Percentiles rank a stretch among this genome's conserved stretches.
Conservation (phyloP, 2,113 vertebrate genomes). For the Lycaon pictus region DNA sequence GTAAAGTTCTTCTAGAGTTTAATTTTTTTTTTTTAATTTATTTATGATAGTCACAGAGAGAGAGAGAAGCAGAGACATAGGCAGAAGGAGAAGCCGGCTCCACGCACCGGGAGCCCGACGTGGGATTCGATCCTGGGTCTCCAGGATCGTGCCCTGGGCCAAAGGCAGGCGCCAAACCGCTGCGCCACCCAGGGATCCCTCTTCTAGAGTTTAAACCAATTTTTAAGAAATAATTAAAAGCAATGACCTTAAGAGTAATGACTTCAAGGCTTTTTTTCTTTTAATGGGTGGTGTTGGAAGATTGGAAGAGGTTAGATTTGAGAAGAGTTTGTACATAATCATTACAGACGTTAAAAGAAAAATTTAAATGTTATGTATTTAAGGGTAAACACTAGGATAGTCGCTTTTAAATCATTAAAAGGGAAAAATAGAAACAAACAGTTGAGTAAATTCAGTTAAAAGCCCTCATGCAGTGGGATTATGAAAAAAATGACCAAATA, state of each 20-base stretch:
- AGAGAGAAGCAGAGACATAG: no score
- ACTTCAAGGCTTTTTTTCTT: background rate
- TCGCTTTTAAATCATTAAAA: background rate
- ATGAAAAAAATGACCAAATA: background rate
- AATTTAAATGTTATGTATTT: background rate
- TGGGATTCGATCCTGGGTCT: no score
- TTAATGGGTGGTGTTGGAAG: background rate
- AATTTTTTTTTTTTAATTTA: no score
- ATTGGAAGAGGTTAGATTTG: background rate
- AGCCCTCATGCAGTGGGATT: background rate
- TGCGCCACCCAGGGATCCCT: no score
- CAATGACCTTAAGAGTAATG: background rate
- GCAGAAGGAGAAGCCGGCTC: no score
- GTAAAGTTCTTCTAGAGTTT: background rate
- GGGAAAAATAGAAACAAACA: background rate
- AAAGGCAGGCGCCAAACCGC: no score
- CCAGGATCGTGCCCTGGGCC: no score
- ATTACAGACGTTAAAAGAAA: background rate
- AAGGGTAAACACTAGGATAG: background rate
- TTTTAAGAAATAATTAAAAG: background rate
- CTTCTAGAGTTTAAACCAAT: background rate
- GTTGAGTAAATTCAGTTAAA: background rate
- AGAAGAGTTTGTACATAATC: background rate
- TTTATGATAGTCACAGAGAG: no score
- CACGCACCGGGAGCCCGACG: no score